Evolutionary conservation across 2,113 vertebrate genomes (phyloP).

Genomic region (Tor tambroides): DNA sequence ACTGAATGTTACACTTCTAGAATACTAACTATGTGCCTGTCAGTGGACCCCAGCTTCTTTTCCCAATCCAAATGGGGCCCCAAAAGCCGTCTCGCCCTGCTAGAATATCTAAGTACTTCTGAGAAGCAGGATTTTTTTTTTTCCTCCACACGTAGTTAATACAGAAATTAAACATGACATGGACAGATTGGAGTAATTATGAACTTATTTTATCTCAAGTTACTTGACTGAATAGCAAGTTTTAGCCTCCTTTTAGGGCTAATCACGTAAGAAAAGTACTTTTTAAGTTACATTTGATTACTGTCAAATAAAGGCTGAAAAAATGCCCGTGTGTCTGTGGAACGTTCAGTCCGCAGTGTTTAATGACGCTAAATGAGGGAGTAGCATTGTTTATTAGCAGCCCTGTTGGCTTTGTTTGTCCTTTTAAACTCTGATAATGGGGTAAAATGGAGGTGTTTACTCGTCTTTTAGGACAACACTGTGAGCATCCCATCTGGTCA

Average conservation of each 20-base stretch:
- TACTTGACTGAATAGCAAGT: neutral
- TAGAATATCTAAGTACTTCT: neutral
- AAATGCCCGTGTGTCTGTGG: neutral
- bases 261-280: slow-evolving; percentile 6
- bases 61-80: slow-evolving; percentile 32
- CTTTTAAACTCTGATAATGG: slow-evolving; percentile 31
- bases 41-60: slow-evolving; percentile 8
- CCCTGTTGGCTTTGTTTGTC: slow-evolving; percentile 12
- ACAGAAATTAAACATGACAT: slow-evolving; percentile 38
- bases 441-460: slow-evolving; percentile 49
- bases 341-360: slow-evolving; percentile 19
- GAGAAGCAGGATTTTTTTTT: neutral
- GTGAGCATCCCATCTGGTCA: slow-evolving; percentile 47
- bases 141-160: slow-evolving; percentile 15
- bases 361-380: slow-evolving; percentile 48
- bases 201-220: slow-evolving; percentile 34
- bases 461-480: slow-evolving; percentile 43
- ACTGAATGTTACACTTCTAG: slow-evolving; percentile 7
- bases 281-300: neutral
- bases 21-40: slow-evolving; percentile 43
- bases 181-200: slow-evolving; percentile 28
- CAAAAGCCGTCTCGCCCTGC: neutral
- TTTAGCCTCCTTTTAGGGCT: neutral
- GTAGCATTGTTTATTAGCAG: slow-evolving; percentile 29
- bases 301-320: neutral